Evolutionary conservation across 2,888 invertebrate genomes (phyloP).

Genomic region (Liodrosophila aerea): DNA sequence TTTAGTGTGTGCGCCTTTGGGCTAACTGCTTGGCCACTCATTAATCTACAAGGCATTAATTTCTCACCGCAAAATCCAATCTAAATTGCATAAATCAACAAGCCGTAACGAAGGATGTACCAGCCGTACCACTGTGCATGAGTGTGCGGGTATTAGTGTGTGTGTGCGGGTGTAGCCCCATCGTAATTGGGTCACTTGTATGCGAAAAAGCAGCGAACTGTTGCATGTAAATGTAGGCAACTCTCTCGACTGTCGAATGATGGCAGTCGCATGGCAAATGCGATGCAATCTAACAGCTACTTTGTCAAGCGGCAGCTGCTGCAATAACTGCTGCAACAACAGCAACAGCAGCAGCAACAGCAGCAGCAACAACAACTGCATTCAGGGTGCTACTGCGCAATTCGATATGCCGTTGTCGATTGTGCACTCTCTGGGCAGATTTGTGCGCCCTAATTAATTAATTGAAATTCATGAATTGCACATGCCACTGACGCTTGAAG

Average conservation of each 20-base stretch:
- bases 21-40: conserved; percentile 62
- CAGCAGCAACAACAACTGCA: conserved; percentile 24
- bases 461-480: conserved; percentile 78
- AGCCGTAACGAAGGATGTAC: conserved; percentile 68
- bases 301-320: conserved; percentile 73
- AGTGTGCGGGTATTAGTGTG: too few relatives aligned
- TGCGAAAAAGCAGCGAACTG: conserved; percentile 78
- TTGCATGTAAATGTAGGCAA: conserved; percentile 56
- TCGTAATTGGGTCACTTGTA: conserved; percentile 76
- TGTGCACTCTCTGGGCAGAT: conserved; percentile 54
- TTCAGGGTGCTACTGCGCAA: conserved; percentile 49
- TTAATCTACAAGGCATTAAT: conserved; percentile 73
- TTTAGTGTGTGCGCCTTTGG: conserved; percentile 39
- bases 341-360: conserved; percentile 21
- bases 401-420: conserved; percentile 66
- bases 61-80: conserved; percentile 78
- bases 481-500: conserved; percentile 66
- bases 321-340: conserved; percentile 28
- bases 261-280: conserved; percentile 40
- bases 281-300: conserved; percentile 77
- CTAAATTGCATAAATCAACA: conserved; percentile 77
- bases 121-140: conserved; percentile 8
- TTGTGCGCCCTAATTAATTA: conserved; percentile 75
- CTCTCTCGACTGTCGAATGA: conserved; percentile 7
- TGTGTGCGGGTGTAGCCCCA: conserved; percentile 9